phyloP scores from a whole-genome alignment of 2,888 invertebrate species.

The Hermaeophaga mercurialis region DNA sequence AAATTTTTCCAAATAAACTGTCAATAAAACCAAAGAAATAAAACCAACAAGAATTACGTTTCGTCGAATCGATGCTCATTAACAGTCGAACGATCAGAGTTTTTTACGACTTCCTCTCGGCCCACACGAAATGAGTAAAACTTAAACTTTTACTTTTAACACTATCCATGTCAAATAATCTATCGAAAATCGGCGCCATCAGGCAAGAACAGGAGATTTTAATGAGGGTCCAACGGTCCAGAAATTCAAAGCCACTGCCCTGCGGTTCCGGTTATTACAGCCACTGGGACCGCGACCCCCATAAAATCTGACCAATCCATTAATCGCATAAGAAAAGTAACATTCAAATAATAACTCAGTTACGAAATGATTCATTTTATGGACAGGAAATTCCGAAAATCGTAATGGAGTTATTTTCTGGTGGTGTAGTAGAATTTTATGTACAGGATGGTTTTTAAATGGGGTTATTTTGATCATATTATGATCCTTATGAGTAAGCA shows the following conservation, averaged over 20 bases:
- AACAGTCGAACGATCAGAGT: slow-evolving; percentile 4
- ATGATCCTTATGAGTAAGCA: no score
- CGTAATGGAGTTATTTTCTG: no score
- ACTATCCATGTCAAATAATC: slow-evolving; percentile 16
- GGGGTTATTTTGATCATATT: no score
- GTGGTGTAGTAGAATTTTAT: no score
- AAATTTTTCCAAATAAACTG: no score
- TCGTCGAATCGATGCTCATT: slow-evolving; percentile 1
- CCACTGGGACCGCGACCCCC: slow-evolving; percentile 47
- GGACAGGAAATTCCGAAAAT: no score
- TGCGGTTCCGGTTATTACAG: slow-evolving; percentile 53
- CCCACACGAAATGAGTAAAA: slow-evolving; percentile 4
- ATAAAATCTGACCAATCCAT: slow-evolving; percentile 50
- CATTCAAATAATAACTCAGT: no score
- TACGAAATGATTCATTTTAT: no score
- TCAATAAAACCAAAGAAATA: no score
- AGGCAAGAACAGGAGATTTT: slow-evolving; percentile 35
- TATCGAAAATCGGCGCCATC: slow-evolving; percentile 45
- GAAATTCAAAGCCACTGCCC: slow-evolving; percentile 40
- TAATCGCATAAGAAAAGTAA: no score
- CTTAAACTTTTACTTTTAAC: background rate
- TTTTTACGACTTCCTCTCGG: slow-evolving; percentile 13
- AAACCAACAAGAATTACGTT: no score
- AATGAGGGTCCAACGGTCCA: slow-evolving; percentile 49
- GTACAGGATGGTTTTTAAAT: no score